Evolutionary conservation across 2,888 invertebrate species (phyloP), one percentile per base, ranked within the genome.

Genomic region (Herminia tarsipennalis): DNA sequence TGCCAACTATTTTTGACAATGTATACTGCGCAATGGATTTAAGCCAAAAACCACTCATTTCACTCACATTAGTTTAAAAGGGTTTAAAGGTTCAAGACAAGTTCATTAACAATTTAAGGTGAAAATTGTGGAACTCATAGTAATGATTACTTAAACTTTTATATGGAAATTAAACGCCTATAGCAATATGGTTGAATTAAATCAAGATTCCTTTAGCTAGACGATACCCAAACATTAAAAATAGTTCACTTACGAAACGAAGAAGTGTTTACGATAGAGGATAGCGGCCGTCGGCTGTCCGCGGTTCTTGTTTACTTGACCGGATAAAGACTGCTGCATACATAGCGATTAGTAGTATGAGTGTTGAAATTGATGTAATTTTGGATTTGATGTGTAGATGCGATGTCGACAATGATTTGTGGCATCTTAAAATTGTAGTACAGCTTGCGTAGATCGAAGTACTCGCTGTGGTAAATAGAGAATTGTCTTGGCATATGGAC

Each of bases 221-320:
- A 54, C 36, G 50, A 42, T 49, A 36, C 48, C 43, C 45, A 53
- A 55, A 54, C 54, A 55, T 52, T 57, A 55, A 66, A 77, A 75
- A 70, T 73, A 76, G 70, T 62, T 52, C 58, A 56, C 46, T 71
- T 72, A 70, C 64, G 63, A 69, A 72, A 76, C 54, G 36, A 25
- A 41, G 45, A 62, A 55, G 61, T 67, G 72, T 73, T 75, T 74
- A 75, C 64, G 56, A 66, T 65, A 38, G 40, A 45, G 48, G 64
- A 64, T 60, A 65, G 61, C 62, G 51, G 56, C 58, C 42, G 28
- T 44, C 32, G 32, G 33, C 30, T 70, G 73, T 77, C 74, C 64
- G 13, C 9, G 14, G 16, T 61, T 55, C 69, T 59, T 77, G 74
- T 78, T 78, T 76, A 73, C 63, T 30, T 35, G 12, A 9, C 16